Percentiles rank a stretch among this genome's conserved stretches.
phyloP scores from a whole-genome alignment of 2,888 invertebrate genomes.

The Eurois occulta region DNA sequence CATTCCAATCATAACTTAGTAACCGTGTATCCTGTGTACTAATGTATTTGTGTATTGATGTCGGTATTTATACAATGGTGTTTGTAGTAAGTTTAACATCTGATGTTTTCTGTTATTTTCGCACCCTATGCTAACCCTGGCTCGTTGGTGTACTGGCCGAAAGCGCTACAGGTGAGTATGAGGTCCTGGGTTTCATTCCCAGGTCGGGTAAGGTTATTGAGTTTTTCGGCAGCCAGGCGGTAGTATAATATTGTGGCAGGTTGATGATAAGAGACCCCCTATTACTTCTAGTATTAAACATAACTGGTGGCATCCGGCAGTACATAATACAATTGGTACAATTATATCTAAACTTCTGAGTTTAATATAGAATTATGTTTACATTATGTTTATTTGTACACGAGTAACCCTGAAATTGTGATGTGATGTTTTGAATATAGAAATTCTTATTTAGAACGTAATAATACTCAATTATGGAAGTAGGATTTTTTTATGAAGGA shows the following conservation, averaged over 20 bases:
- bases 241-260: too few relatives aligned
- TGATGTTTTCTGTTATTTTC: not conserved
- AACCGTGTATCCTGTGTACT: constrained; percentile 16
- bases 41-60: constrained; percentile 25
- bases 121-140: not conserved
- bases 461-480: not conserved
- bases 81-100: not conserved
- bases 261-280: too few relatives aligned
- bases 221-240: not conserved
- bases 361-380: not conserved
- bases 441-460: not conserved
- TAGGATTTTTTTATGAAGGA: not conserved
- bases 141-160: not conserved
- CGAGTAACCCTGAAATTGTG: not conserved
- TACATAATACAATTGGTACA: not conserved
- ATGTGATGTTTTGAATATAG: not conserved
- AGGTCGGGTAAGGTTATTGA: not conserved
- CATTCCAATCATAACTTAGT: constrained; percentile 52
- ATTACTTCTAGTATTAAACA: not conserved
- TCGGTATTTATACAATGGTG: not conserved
- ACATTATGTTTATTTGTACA: not conserved
- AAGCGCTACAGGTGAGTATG: not conserved
- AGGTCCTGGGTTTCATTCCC: not conserved
- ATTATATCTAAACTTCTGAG: not conserved
- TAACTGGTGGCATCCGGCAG: not conserved